These are phyloP conservation scores for Camelus dromedarius DNA, from an alignment of 2,113 vertebrate species.

Conservation along the genomic window DNA sequence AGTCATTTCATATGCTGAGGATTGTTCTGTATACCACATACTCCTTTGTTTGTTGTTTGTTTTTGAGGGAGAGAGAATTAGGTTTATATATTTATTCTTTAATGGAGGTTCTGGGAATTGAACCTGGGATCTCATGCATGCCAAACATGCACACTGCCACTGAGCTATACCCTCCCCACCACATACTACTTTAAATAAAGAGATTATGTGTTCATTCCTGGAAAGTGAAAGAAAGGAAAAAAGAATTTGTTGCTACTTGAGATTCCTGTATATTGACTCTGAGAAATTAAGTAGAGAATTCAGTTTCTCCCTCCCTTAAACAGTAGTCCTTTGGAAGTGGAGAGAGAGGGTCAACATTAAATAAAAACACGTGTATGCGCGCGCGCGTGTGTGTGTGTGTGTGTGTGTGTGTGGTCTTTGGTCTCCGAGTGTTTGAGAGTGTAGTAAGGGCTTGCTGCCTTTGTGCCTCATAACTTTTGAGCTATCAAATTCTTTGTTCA, in stretches of 20 bases:
- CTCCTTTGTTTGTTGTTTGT: background rate
- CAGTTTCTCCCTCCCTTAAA: background rate
- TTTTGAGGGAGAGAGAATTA: too few species aligned
- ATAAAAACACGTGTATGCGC: background rate
- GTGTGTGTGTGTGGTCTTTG: background rate
- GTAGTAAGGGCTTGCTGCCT: constrained; percentile 16
- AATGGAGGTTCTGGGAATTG: too few species aligned
- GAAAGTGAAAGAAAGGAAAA: background rate
- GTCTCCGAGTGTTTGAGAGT: background rate
- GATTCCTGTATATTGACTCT: background rate
- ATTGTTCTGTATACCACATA: background rate
- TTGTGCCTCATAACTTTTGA: constrained; percentile 60
- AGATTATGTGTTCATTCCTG: constrained; percentile 42
- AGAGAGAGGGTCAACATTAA: background rate
- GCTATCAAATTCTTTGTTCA: background rate
- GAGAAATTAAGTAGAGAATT: constrained; percentile 3
- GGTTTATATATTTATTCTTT: too few species aligned
- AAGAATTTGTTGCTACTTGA: background rate
- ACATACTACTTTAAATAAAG: constrained; percentile 12
- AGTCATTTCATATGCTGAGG: background rate
- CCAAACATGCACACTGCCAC: too few species aligned
- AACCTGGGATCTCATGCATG: too few species aligned
- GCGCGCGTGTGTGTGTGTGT: background rate
- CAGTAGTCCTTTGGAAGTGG: background rate
- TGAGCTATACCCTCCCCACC: background rate